These are phyloP conservation scores for Clarias macrocephalus DNA, from an alignment of 2,113 vertebrate genomes.

Conservation along the genomic window DNA sequence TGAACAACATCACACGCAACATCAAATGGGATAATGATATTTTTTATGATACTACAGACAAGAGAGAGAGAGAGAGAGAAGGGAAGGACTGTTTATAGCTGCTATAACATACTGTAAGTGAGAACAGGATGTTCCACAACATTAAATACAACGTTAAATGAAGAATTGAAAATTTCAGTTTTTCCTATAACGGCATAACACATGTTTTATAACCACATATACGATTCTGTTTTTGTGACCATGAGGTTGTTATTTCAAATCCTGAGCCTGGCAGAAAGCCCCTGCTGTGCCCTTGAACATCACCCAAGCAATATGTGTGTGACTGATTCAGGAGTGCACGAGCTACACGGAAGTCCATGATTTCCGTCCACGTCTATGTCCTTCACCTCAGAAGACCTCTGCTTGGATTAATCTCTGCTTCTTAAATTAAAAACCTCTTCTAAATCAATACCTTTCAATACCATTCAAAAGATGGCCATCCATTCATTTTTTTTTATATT, in stretches of 20 bases:
- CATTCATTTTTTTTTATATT: background rate
- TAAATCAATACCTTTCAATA: background rate
- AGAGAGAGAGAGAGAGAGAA: too few species aligned
- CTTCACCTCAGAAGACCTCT: background rate
- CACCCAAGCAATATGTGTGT: background rate
- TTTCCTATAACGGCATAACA: background rate
- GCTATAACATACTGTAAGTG: too few species aligned
- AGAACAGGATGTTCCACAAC: too few species aligned
- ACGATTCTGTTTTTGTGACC: background rate
- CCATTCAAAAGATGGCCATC: background rate
- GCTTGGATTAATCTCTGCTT: background rate
- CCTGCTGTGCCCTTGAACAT: background rate
- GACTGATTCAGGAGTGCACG: background rate
- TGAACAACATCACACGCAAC: too few species aligned
- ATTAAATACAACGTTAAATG: too few species aligned
- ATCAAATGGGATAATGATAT: too few species aligned
- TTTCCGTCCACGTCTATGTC: background rate
- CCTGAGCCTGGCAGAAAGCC: background rate
- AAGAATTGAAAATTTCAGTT: too few species aligned
- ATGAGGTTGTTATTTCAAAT: background rate
- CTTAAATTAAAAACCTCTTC: background rate
- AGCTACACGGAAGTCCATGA: background rate
- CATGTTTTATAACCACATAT: too few species aligned
- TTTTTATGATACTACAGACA: too few species aligned
- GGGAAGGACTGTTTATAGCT: background rate